These are phyloP conservation scores for Microtus pennsylvanicus DNA, from an alignment of 2,113 vertebrate species.

Conservation along the genomic window DNA sequence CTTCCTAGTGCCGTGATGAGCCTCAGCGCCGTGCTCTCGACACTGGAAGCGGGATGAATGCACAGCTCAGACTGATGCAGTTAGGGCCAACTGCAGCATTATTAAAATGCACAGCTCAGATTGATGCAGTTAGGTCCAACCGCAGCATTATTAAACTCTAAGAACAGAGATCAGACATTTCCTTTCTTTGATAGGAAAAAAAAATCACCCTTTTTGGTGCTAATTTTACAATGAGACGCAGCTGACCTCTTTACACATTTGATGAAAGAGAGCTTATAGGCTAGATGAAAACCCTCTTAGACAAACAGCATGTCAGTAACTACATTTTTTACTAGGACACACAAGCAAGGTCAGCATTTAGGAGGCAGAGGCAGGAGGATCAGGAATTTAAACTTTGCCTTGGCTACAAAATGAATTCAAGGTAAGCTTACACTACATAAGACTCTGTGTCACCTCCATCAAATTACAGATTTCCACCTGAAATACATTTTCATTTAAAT, in stretches of 20 bases:
- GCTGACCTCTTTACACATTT: background rate
- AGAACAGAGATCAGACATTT: background rate
- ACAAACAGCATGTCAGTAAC: conserved; percentile 31
- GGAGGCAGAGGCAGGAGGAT: background rate
- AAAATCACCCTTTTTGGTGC: background rate
- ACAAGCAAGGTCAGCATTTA: background rate
- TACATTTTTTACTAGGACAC: background rate
- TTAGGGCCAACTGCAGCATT: background rate
- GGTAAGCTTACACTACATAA: background rate
- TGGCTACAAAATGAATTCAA: background rate
- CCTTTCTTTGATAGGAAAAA: conserved; percentile 1
- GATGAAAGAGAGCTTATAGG: background rate
- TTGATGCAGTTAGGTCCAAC: background rate
- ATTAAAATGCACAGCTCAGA: background rate
- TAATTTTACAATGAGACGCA: background rate
- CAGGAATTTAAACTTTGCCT: background rate
- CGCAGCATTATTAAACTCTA: no score
- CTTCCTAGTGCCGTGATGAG: conserved; percentile 97
- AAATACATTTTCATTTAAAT: conserved; percentile 46
- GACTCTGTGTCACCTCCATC: background rate
- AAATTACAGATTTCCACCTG: background rate
- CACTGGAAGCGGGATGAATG: conserved; percentile 84
- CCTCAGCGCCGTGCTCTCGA: conserved; percentile 97
- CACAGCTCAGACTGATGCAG: background rate
- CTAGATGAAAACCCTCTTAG: background rate